phyloP scores from a whole-genome alignment of 1,140 invertebrate species.

The Leptinotarsa defecta region DNA sequence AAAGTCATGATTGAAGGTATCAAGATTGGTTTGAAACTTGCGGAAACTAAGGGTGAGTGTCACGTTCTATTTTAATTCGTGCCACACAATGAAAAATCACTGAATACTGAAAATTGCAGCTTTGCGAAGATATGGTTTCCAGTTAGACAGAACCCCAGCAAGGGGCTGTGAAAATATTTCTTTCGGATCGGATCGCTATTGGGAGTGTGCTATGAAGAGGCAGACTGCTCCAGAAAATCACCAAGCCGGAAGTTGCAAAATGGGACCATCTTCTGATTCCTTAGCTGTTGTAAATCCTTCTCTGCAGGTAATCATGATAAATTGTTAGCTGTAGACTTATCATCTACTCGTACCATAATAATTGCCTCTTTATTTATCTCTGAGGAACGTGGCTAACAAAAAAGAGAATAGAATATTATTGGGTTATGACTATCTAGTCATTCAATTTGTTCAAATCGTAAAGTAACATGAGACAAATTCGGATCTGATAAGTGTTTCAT shows the following conservation, averaged over 20 bases:
- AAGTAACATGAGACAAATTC: no score
- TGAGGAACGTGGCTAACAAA: no score
- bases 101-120: constrained; percentile 52
- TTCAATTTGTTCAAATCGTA: no score
- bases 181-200: constrained; percentile 79
- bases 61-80: no score
- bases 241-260: constrained; percentile 81
- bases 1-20: constrained; percentile 75
- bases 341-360: no score
- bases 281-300: constrained; percentile 74
- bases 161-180: constrained; percentile 73
- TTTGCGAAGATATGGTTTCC: constrained; percentile 71
- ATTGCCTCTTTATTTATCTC: no score
- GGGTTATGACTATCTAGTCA: no score
- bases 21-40: constrained; percentile 76
- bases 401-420: no score
- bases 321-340: no score
- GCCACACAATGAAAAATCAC: no score
- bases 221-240: constrained; percentile 84
- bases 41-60: constrained; percentile 64
- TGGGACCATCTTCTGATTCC: constrained; percentile 72
- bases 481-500: no score
- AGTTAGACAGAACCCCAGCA: constrained; percentile 68
- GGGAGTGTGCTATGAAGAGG: constrained; percentile 77
- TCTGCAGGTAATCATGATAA: constrained; percentile 57